Conservation (phyloP, 2,797 vertebrate genomes). For the Gallinago stenura region DNA sequence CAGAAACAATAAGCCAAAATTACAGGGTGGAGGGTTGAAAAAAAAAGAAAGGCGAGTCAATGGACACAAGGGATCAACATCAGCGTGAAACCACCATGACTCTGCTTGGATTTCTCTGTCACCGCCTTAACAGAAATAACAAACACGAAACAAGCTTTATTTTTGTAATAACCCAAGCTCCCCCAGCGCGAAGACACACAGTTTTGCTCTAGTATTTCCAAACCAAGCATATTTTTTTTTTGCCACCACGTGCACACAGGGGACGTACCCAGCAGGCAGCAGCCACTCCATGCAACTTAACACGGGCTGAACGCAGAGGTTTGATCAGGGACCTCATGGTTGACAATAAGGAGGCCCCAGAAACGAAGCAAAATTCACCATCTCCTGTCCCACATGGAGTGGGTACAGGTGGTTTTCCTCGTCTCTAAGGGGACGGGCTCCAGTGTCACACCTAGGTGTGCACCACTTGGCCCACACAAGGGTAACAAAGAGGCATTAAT, state of each 20-base stretch:
- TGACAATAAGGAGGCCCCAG: neutral
- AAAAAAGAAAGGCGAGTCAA: neutral
- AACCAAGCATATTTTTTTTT: neutral
- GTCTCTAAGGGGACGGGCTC: neutral
- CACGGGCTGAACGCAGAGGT: neutral
- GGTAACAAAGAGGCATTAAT: neutral
- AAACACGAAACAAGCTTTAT: neutral
- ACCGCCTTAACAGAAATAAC: neutral
- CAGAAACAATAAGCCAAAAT: conserved; percentile 47
- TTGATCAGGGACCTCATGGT: neutral
- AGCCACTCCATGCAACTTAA: neutral
- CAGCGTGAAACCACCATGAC: neutral
- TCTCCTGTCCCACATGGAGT: neutral
- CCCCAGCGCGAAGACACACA: neutral
- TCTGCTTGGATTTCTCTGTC: neutral
- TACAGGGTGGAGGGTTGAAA: neutral
- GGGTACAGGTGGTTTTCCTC: neutral
- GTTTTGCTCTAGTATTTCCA: neutral
- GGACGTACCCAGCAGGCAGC: neutral
- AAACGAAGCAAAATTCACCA: neutral
- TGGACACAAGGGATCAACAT: neutral
- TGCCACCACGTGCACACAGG: neutral
- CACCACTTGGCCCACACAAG: neutral
- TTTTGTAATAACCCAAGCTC: neutral
- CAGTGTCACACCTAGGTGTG: neutral